Evolutionary conservation across 2,888 invertebrate species (phyloP), one percentile per base, ranked within the genome.

Genomic region (Galeruca laticollis): DNA sequence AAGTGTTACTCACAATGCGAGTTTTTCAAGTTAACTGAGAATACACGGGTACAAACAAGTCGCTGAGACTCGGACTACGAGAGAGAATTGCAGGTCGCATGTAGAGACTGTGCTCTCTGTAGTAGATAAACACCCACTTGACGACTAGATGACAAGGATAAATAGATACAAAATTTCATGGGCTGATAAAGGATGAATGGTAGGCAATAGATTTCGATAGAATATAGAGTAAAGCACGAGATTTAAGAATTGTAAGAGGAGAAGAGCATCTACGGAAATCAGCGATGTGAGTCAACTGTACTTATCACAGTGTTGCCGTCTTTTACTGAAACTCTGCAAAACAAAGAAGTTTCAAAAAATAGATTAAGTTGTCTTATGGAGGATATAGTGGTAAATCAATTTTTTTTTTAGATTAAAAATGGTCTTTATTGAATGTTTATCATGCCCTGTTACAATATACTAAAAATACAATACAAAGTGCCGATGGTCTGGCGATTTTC

Each of bases 281-380:
- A 52, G 60, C 66, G 70, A 70, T 64, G 60, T 56, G 64, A 69
- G 60, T 60, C 63, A 64, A 60, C 62, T 71, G 71, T 64, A 68
- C 54, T 66, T 66, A 37, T 15, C 20, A 43, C 62, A 56, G 35
- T 21, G 68, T 69, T 64, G 64, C 26, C 43, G 54, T 40, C 9
- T 49, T 26, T 6, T 18, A 15, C 4, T n/a, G 26, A 49, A 26
- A 26, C 5, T 52, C 20, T 47, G 2, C 0, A 15, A 9, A 18
- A 15, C 0, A 18, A 18, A 15, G 47, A 18, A 47, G 9, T 47
- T 18, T 1, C 0, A 10, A 47, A 26, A 26, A 26, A 26, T 26
- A 26, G n/a, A n/a, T n/a, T 26, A 5, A 6, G 6, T 26, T 26
- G 26, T 1, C 26, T 26, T 26, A 26, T 26, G 6, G 6, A 26